Evolutionary conservation across 2,113 vertebrate genomes (phyloP).

Genomic region (Cynopterus brachyotis): DNA sequence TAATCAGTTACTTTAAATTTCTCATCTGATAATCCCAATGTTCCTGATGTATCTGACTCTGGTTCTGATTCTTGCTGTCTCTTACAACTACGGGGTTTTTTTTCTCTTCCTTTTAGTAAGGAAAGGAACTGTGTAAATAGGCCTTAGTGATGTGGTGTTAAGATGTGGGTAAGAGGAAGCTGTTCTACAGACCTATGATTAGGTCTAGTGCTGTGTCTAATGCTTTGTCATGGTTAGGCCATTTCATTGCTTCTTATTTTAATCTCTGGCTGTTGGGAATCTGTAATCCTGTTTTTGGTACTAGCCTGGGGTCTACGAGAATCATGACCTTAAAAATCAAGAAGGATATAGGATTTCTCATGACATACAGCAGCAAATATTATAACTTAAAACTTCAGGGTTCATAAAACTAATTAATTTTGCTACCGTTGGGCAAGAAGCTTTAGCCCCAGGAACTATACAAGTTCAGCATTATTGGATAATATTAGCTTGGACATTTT

Average conservation of each 20-base stretch:
- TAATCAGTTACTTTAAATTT: background rate
- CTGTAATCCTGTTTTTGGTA: background rate
- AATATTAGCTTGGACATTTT: background rate
- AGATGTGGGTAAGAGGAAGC: background rate
- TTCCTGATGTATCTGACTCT: background rate
- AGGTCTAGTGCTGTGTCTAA: background rate
- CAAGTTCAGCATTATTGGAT: background rate
- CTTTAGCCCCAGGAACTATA: slow-evolving; percentile 12
- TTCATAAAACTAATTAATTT: slow-evolving; percentile 22
- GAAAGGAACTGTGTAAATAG: background rate
- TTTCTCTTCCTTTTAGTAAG: too few relatives aligned
- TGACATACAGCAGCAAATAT: background rate
- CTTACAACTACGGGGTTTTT: background rate
- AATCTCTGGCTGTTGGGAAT: background rate
- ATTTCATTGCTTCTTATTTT: background rate
- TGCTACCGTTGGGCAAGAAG: background rate
- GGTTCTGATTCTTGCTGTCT: background rate
- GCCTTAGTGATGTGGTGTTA: background rate
- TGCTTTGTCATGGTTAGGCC: background rate
- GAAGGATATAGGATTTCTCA: background rate
- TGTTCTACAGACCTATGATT: background rate
- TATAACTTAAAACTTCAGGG: background rate
- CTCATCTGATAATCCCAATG: background rate
- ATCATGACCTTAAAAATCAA: background rate
- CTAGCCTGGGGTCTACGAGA: background rate